Base-by-base conservation (phyloP, 1,140 invertebrate genomes). In the Tribolium madens region DNA sequence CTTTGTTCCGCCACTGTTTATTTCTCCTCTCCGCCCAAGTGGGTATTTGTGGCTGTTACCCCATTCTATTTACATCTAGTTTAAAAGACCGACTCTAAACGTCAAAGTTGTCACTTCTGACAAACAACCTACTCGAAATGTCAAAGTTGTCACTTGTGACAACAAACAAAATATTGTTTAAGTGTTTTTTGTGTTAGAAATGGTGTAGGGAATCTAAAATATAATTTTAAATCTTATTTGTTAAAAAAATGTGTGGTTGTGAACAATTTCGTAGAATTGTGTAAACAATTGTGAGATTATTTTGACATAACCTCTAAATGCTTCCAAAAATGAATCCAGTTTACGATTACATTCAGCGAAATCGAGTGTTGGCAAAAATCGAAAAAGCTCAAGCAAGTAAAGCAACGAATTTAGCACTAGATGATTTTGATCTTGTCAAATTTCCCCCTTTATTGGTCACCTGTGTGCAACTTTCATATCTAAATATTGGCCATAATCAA, bases 281-380 rank as follows among this genome's bases (percentile, higher is more conserved):
- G 36, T 64, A 57, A 4, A 14, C 6, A 33, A 12, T n/a, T 14
- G 21, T 64, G 21, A 1, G 14, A 7, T 17, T n/a, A 10, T 33
- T 31, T n/a, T 33, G 26, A 64, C 57, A 64, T 64, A 64, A 64
- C 57, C 57, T 64, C 2, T 6, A 33, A 31, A 33, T 64, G 21
- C 57, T 64, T 64, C 57, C 57, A 71, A 75, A 71, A 69, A 89
- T 89, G 88, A 89, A 88, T 88, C 85, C 87, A 80, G 85, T 90
- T 76, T 88, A 89, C 82, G 88, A 90, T 83, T 91, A 90, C 81
- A 88, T 91, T 80, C 89, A 89, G 85, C 87, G 88, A 83, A 90
- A 90, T 81, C 88, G 90, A 75, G 89, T 90, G 82, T 81, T 91
- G 77, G 89, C 89, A 26, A 86, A 89, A 78, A 90, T 91, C 78